Evolutionary conservation across 2,888 invertebrate species (phyloP), one percentile per base, ranked within the genome.

Genomic region (Luffia ferchaultella): DNA sequence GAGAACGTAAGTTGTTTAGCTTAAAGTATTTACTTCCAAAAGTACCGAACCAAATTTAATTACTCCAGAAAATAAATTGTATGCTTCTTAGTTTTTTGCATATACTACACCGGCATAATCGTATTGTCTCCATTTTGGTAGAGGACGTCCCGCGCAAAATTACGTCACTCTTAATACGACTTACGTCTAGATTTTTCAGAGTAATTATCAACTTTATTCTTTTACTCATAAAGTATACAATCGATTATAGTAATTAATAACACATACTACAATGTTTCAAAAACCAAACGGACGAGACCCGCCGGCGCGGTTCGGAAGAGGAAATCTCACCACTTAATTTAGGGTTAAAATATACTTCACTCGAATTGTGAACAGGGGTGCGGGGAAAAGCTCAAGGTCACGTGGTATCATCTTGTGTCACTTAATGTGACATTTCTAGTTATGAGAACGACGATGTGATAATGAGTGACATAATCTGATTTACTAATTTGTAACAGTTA

Each of bases 61-160:
- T n/a, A n/a, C n/a, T n/a, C n/a, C n/a, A n/a, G n/a, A n/a, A n/a
- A n/a, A n/a, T n/a, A n/a, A n/a, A n/a, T n/a, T n/a, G n/a, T n/a
- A n/a, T n/a, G n/a, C n/a, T n/a, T n/a, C n/a, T n/a, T n/a, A n/a
- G n/a, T n/a, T n/a, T 50, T 52, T 46, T 2, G 1, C 60, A 55
- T 70, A 62, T 72, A 73, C 78, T 76, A 56, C 54, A 57, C 53
- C 63, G 67, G 68, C 70, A 72, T 76, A 73, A 77, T 77, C 73
- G 72, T 73, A 73, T 76, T 73, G 74, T 78, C 78, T 77, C 73
- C 72, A 71, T 75, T 77, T 77, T 77, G 71, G 73, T 71, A 78
- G 73, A 77, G 75, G 75, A 77, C 76, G 73, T 64, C 63, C 59
- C 59, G 67, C 67, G 62, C 75, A 69, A 72, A 73, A 72, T 73